Base-by-base conservation (phyloP, 2,888 invertebrate genomes). In the Opisthograptis luteolata region DNA sequence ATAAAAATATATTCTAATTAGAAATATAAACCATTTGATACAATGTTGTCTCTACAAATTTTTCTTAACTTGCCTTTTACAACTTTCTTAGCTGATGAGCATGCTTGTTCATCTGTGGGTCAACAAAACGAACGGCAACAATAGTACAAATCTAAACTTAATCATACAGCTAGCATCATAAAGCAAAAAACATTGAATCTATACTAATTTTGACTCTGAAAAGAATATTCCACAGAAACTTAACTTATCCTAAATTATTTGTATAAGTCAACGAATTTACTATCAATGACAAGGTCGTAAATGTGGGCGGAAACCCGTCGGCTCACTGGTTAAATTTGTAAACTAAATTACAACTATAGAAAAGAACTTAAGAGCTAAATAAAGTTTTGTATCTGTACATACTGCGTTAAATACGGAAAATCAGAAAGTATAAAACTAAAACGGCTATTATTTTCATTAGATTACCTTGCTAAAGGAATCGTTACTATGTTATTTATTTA, bases 211-310 rank as follows among this genome's bases (percentile, higher is more conserved):
- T 32, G 32, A 45, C 13, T 31, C 22, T 17, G n/a, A n/a, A 68
- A 64, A 62, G 51, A 69, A 71, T 67, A 70, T 73, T 73, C 73
- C 75, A 74, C 75, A 73, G 69, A 73, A 58, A 49, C 65, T 71
- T 68, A 72, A 69, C 32, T 42, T 37, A 37, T 14, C 10, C 25
- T 49, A 47, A 22, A 7, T 15, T 24, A 22, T 12, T 8, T 25
- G 9, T 24, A 24, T 0, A 14, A 13, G 1, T 15, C 7, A 24
- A 32, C 17, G 22, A 41, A 15, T 31, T n/a, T 9, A 20, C 20
- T n/a, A 28, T 25, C 25, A 28, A 39, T 10, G 35, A 44, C 36
- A 12, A 36, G 22, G 9, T 14, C 7, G 22, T 9, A 9, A 31
- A 14, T 12, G 22, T n/a, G 3, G 22, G 36, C 15, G n/a, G 19